Conservation (phyloP, 2,113 vertebrate species). For the Caloenas nicobarica region DNA sequence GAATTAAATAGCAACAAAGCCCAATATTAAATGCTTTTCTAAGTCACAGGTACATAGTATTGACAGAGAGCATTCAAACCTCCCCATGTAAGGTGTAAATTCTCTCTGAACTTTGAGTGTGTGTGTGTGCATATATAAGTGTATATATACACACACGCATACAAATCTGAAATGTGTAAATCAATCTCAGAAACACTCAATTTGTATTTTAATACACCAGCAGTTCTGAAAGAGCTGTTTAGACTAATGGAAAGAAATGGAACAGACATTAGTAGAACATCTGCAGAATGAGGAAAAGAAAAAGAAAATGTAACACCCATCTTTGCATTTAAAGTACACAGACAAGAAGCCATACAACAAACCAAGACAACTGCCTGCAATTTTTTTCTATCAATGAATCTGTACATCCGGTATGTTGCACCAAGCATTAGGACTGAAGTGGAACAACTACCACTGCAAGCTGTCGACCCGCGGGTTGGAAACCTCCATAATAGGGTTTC, state of each 20-base stretch:
- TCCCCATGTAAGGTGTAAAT: not conserved
- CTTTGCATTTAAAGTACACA: not conserved
- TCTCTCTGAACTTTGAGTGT: not conserved
- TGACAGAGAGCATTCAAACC: not conserved
- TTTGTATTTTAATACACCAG: not conserved
- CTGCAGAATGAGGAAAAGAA: not conserved
- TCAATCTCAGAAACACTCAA: not conserved
- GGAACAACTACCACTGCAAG: not conserved
- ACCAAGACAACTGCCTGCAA: not conserved
- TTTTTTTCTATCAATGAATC: not conserved
- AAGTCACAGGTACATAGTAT: not conserved
- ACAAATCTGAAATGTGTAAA: too few species aligned
- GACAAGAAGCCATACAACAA: not conserved
- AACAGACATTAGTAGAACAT: not conserved
- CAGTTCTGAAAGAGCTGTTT: not conserved
- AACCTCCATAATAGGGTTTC: too few species aligned
- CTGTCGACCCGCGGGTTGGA: not conserved
- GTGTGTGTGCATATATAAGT: not conserved
- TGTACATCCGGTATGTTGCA: not conserved
- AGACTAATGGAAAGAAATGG: not conserved
- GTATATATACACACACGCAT: fast-evolving
- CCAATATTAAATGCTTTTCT: not conserved
- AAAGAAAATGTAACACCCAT: not conserved
- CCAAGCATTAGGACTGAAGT: too few species aligned
- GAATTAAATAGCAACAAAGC: not conserved